These are phyloP conservation scores for Gallinago media DNA, from an alignment of 2,113 vertebrate genomes.

Conservation along the genomic window DNA sequence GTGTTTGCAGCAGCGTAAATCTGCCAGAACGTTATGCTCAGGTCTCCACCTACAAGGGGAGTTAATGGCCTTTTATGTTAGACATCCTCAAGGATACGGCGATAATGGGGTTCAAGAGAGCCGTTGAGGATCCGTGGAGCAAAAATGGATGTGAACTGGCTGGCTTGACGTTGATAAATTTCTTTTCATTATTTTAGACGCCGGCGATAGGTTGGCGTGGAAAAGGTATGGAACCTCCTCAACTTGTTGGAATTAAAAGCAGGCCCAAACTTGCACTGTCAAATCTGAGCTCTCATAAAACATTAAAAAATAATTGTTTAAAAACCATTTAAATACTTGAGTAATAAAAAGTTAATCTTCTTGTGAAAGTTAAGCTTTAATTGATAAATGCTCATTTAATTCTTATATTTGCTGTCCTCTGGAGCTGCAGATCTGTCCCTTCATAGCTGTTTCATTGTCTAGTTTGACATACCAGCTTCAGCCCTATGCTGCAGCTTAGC, in stretches of 20 bases:
- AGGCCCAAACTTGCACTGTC: too few species aligned
- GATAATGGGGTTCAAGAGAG: slow-evolving; percentile 23
- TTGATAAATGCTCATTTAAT: not conserved
- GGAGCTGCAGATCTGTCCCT: not conserved
- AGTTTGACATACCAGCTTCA: not conserved
- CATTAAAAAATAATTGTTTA: not conserved
- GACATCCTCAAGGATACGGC: slow-evolving; percentile 14
- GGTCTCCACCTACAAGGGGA: slow-evolving; percentile 20
- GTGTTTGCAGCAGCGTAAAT: slow-evolving; percentile 32
- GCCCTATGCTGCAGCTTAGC: not conserved
- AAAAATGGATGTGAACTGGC: slow-evolving; percentile 5
- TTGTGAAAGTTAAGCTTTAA: not conserved
- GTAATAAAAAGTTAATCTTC: not conserved
- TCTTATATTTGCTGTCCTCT: not conserved
- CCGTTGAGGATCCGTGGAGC: not conserved
- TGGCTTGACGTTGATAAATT: not conserved
- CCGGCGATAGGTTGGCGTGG: not conserved
- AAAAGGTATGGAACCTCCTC: not conserved
- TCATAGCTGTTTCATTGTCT: not conserved
- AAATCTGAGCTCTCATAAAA: not conserved
- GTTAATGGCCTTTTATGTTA: slow-evolving; percentile 58
- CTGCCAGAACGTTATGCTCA: not conserved
- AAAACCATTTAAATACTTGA: not conserved
- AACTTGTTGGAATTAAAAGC: not conserved
- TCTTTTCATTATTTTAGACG: not conserved